These are phyloP conservation scores for Hofmannophila pseudospretella DNA, from an alignment of 2,888 invertebrate species.

Conservation along the genomic window DNA sequence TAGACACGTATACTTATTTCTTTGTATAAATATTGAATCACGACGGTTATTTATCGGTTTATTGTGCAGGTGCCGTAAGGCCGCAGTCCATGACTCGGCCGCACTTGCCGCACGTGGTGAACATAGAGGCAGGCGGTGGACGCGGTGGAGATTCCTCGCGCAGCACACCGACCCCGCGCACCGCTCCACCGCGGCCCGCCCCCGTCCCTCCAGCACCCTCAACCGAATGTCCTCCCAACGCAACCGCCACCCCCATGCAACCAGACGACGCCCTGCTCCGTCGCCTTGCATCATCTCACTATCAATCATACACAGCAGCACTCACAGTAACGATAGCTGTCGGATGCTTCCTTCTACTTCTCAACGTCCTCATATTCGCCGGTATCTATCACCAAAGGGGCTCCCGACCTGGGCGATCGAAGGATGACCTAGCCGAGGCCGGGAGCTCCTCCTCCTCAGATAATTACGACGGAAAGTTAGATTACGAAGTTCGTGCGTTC, in stretches of 20 bases:
- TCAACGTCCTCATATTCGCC: slow-evolving; percentile 92
- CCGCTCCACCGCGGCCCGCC: slow-evolving; percentile 57
- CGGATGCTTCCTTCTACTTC: slow-evolving; percentile 87
- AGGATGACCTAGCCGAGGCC: slow-evolving; percentile 86
- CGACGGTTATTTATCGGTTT: neutral
- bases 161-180: slow-evolving; percentile 63
- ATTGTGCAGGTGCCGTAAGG: slow-evolving; percentile 82
- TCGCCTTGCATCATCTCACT: slow-evolving; percentile 88
- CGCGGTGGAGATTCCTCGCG: slow-evolving; percentile 39
- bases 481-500: slow-evolving; percentile 72
- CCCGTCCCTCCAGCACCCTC: slow-evolving; percentile 72
- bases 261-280: slow-evolving; percentile 84
- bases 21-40: neutral
- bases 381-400: slow-evolving; percentile 93
- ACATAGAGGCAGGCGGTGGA: slow-evolving; percentile 37
- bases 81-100: slow-evolving; percentile 85
- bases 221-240: slow-evolving; percentile 87
- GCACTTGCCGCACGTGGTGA: slow-evolving; percentile 77
- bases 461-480: slow-evolving; percentile 78
- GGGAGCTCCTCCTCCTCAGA: slow-evolving; percentile 84
- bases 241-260: slow-evolving; percentile 59
- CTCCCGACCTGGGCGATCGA: slow-evolving; percentile 83
- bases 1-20: neutral
- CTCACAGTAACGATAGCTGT: slow-evolving; percentile 92
- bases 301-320: slow-evolving; percentile 93